phyloP scores from a whole-genome alignment of 1,140 invertebrate genomes.

The Drosophila navojoa region DNA sequence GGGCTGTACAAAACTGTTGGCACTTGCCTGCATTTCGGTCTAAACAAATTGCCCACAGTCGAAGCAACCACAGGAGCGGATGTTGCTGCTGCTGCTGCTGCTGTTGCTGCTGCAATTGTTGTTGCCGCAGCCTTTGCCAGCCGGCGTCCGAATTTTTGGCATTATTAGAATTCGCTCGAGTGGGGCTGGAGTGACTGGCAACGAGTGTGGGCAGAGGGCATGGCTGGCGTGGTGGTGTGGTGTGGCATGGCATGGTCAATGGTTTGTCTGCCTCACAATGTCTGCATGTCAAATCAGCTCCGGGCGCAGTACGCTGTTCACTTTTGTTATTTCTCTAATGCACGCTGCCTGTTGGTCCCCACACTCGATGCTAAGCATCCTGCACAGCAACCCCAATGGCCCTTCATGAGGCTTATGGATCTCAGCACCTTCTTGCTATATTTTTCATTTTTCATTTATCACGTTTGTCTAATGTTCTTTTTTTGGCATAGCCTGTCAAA shows the following conservation, averaged over 20 bases:
- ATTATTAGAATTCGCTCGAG: slow-evolving; percentile 60
- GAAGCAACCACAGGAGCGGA: slow-evolving; percentile 8
- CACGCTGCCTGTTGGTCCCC: slow-evolving; percentile 18
- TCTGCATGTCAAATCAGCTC: slow-evolving; percentile 29
- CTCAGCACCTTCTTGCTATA: slow-evolving; percentile 13
- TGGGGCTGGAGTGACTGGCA: slow-evolving; percentile 35
- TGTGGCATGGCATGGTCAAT: slow-evolving; percentile 10
- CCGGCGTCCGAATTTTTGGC: slow-evolving; percentile 57
- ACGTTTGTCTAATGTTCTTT: not conserved
- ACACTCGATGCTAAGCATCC: slow-evolving; percentile 11
- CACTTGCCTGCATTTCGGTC: slow-evolving; percentile 56
- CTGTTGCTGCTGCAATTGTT: slow-evolving; percentile 12
- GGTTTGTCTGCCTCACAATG: slow-evolving; percentile 23
- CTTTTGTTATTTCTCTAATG: slow-evolving; percentile 24
- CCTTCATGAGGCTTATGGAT: not conserved
- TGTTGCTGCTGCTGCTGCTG: slow-evolving; percentile 14
- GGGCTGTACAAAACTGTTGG: slow-evolving; percentile 48
- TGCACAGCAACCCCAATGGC: not conserved
- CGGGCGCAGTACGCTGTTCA: slow-evolving; percentile 20
- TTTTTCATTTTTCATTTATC: slow-evolving; percentile 1
- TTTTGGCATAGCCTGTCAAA: not conserved
- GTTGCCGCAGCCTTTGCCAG: slow-evolving; percentile 19
- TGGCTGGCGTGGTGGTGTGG: not conserved
- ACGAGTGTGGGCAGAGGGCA: too few relatives aligned
- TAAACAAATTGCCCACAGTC: slow-evolving; percentile 55